Percentiles rank a stretch among this genome's conserved stretches.
These are phyloP conservation scores for Anoura caudifer DNA, from an alignment of 2,113 vertebrate genomes.

Conservation along the genomic window DNA sequence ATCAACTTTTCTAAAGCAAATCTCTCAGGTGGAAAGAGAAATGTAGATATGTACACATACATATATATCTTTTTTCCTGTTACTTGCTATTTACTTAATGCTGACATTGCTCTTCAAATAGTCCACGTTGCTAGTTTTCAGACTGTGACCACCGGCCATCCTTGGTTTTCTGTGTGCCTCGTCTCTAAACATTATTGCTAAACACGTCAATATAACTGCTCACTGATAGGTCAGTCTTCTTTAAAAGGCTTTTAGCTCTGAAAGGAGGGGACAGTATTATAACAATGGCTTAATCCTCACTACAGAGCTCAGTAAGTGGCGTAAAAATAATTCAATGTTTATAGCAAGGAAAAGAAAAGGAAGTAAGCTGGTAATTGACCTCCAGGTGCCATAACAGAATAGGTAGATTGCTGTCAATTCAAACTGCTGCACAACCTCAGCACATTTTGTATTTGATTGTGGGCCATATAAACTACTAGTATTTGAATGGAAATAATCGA, in stretches of 20 bases:
- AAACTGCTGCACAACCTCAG: background rate
- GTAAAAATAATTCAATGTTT: background rate
- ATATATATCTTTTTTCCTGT: background rate
- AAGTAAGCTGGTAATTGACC: background rate
- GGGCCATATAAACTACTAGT: background rate
- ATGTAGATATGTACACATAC: no score
- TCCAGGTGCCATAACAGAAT: background rate
- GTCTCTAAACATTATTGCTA: background rate
- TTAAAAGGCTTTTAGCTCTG: background rate
- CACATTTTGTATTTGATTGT: background rate
- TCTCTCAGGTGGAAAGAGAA: background rate
- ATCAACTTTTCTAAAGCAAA: background rate
- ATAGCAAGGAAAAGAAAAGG: background rate
- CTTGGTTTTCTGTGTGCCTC: background rate
- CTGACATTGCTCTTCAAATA: background rate
- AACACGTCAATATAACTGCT: background rate
- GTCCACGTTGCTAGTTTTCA: background rate
- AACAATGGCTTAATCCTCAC: background rate
- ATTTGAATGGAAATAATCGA: background rate
- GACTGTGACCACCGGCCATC: accelerated
- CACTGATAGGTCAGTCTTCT: background rate
- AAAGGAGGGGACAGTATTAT: accelerated
- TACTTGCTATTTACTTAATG: background rate
- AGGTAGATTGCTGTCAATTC: background rate
- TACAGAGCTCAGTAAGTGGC: background rate